Evolutionary conservation across 2,888 invertebrate genomes (phyloP).

Genomic region (Drosophila paranaensis): DNA sequence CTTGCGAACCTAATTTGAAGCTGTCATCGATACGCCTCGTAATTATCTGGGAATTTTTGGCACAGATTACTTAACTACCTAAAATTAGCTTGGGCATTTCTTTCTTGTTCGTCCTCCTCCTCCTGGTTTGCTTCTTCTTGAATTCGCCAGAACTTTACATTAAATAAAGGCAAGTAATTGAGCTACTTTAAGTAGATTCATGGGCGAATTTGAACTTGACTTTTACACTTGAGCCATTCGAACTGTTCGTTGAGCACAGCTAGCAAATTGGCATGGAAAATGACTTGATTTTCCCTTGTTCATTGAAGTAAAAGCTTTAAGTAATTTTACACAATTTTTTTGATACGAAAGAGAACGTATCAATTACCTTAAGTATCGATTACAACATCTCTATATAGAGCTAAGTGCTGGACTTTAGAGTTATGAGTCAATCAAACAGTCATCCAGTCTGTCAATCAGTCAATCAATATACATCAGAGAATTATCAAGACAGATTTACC

Average conservation of each 20-base stretch:
- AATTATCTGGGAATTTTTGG: conserved; percentile 15
- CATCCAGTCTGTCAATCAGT: not conserved
- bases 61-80: conserved; percentile 6
- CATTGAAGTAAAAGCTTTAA: not conserved
- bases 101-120: not conserved
- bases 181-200: conserved; percentile 2
- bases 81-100: conserved; percentile 11
- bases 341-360: too few species aligned
- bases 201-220: not conserved
- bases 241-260: not conserved
- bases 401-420: not conserved
- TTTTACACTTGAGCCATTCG: not conserved
- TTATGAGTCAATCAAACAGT: not conserved
- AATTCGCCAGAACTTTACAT: conserved; percentile 2
- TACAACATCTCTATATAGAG: too few species aligned
- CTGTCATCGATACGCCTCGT: conserved; percentile 20
- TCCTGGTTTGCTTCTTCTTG: not conserved
- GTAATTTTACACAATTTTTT: not conserved
- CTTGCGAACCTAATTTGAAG: conserved; percentile 10
- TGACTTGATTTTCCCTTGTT: not conserved
- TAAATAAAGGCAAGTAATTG: not conserved
- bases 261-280: not conserved
- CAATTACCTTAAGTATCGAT: too few species aligned
- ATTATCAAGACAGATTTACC: too few species aligned
- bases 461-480: not conserved